Percentiles rank a stretch among this genome's conserved stretches.
Conservation (phyloP, 2,113 vertebrate genomes). For the Herpetotheres cachinnans region DNA sequence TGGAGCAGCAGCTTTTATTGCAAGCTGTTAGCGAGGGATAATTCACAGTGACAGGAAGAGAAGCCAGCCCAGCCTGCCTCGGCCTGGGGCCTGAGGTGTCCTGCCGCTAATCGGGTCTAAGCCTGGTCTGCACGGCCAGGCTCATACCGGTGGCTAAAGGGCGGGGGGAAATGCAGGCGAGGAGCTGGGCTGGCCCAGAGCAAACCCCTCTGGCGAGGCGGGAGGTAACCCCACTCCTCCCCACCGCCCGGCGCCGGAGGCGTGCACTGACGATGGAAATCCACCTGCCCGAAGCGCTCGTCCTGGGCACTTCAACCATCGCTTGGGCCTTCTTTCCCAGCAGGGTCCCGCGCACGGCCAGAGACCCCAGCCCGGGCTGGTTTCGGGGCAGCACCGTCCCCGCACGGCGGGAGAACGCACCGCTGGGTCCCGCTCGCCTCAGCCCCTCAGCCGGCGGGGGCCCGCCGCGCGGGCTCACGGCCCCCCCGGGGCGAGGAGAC, state of each 20-base stretch:
- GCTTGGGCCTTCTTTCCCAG: background rate
- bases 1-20: background rate
- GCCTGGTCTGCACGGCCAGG: background rate
- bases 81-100: background rate
- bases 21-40: background rate
- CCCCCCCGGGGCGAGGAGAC: no score
- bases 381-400: background rate
- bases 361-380: background rate
- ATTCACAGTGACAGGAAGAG: background rate
- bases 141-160: rapidly evolving
- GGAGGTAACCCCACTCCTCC: background rate
- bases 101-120: background rate
- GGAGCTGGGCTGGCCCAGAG: background rate
- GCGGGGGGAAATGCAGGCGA: background rate
- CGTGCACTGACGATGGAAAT: rapidly evolving
- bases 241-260: background rate
- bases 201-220: background rate
- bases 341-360: background rate
- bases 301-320: rapidly evolving
- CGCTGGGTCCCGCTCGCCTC: background rate
- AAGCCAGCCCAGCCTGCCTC: background rate
- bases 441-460: no score
- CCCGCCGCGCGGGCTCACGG: no score
- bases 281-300: background rate
- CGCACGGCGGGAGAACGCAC: background rate